phyloP scores from a whole-genome alignment of 2,888 invertebrate species.

The Erynnis tages region DNA sequence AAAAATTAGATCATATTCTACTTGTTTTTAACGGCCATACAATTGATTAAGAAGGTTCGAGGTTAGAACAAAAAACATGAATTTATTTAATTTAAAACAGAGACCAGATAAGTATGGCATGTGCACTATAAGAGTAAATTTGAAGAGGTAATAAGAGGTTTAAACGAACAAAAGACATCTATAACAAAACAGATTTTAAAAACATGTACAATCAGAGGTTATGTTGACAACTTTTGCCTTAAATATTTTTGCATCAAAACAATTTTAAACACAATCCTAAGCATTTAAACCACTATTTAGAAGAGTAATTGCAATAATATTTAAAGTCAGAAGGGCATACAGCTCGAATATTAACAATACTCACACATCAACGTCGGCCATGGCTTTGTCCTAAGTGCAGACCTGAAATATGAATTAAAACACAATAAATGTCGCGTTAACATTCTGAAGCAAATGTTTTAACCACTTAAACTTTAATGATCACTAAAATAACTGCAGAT shows the following conservation, averaged over 20 bases:
- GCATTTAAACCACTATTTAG: no score
- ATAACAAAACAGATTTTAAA: neutral
- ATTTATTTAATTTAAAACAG: no score
- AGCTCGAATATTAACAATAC: conserved; percentile 56
- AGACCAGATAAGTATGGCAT: no score
- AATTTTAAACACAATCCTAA: no score
- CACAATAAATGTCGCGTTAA: conserved; percentile 45
- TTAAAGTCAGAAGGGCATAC: conserved; percentile 19
- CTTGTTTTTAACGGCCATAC: no score
- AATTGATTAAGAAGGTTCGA: no score
- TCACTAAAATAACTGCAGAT: conserved; percentile 61
- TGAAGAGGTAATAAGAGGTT: no score
- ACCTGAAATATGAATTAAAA: conserved; percentile 74
- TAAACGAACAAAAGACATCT: no score
- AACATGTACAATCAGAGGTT: conserved; percentile 48
- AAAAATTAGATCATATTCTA: no score
- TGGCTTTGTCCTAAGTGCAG: conserved; percentile 72
- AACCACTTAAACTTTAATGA: conserved; percentile 45
- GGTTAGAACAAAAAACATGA: no score
- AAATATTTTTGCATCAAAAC: conserved; percentile 3
- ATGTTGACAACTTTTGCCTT: conserved; percentile 60
- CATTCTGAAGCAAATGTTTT: conserved; percentile 41
- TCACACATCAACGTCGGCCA: conserved; percentile 93
- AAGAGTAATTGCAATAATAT: no score
- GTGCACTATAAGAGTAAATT: no score